Base-by-base conservation (phyloP, 2,113 vertebrate genomes). In the Calidris pugnax region DNA sequence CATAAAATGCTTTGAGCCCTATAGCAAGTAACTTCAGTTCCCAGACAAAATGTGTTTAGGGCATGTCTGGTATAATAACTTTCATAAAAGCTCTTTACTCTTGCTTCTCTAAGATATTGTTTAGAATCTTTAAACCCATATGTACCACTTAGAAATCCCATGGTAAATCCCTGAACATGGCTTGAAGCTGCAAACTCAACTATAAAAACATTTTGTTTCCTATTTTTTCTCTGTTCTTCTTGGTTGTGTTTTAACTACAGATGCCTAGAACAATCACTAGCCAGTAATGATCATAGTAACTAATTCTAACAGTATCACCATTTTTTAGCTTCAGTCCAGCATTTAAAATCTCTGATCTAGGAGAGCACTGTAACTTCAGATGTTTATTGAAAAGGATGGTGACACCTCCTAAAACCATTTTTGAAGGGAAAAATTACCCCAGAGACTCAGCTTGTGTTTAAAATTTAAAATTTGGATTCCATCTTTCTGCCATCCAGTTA, bases 401-500 rank as follows among this genome's bases (percentile, higher is more conserved):
- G 84, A 51, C 21, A 37, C 8, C 14, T 87, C 39, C 22, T 64
- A 56, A 78, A 94, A 53, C 75, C 22, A 87, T 77, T 89, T 89
- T 60, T 71, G 69, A 82, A 63, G 22, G 33, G 14, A 48, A 87
- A 81, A 94, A 74, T 35, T 89, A 7, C 17, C 92, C 90, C 48
- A 85, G 60, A 96, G 32, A 43, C 37, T 53, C 33, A 89, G 35
- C 6, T 28, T 63, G 76, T 83, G 48, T 77, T 93, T 95, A 92
- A 91, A 91, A 91, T 92, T 88, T 91, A 12, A 23, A 39, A 85
- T 91, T 92, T 14, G 6, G 12, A 84, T 94, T 97, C 35, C 79
- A 92, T 89, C 37, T 94, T 95, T n/a, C 78, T 94, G 90, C 88
- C 87, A 94, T 67, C 15, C 35, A 79, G 24, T 85, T 41, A 95